Evolutionary conservation across 2,888 invertebrate genomes (phyloP).

Genomic region (Napeogenes inachia): DNA sequence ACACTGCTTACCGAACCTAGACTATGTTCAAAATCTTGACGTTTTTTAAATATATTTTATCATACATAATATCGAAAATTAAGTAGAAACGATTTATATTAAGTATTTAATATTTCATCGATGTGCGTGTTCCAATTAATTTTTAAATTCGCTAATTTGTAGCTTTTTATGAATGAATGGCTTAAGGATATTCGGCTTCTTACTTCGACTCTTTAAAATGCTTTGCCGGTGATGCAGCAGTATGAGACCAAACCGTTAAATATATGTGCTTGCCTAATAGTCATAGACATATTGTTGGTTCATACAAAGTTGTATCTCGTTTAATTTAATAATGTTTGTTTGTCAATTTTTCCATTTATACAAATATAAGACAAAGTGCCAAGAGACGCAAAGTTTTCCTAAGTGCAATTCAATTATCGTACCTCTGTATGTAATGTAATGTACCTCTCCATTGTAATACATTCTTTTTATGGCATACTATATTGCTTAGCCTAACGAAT

Average conservation of each 20-base stretch:
- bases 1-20: conserved; percentile 69
- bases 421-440: conserved; percentile 35
- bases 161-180: conserved; percentile 28
- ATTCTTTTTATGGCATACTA: conserved; percentile 18
- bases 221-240: conserved; percentile 5
- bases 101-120: conserved; percentile 53
- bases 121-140: conserved; percentile 36
- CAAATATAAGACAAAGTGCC: conserved; percentile 71
- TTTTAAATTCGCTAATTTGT: conserved; percentile 33
- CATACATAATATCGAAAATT: conserved; percentile 55
- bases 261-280: conserved; percentile 3
- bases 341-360: conserved; percentile 37
- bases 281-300: not conserved
- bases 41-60: conserved; percentile 68
- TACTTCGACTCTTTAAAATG: conserved; percentile 13
- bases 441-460: conserved; percentile 17
- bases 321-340: conserved; percentile 28
- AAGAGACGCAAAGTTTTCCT: conserved; percentile 64
- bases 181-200: conserved; percentile 24
- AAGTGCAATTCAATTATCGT: conserved; percentile 70
- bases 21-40: conserved; percentile 69
- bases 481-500: conserved; percentile 31
- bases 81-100: conserved; percentile 52
- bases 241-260: conserved; percentile 16
- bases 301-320: not conserved